Conservation (phyloP, 1,140 invertebrate species). For the Drosophila nigrodunni region DNA sequence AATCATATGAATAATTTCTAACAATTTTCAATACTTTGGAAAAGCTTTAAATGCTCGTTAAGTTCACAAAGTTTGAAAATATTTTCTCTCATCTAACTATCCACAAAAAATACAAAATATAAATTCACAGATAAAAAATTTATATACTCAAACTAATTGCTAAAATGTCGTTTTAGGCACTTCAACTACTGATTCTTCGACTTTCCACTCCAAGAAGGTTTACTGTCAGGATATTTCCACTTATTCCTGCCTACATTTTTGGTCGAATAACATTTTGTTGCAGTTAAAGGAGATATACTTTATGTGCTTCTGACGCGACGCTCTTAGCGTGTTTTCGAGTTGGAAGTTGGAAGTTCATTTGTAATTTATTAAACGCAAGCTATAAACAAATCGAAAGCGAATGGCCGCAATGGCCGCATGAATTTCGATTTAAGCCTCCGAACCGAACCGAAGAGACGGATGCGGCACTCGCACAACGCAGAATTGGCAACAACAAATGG, state of each 20-base stretch:
- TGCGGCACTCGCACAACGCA: not conserved
- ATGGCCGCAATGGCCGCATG: constrained; percentile 64
- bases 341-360: constrained; percentile 60
- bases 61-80: too few species aligned
- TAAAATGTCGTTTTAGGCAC: too few species aligned
- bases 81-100: too few species aligned
- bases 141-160: too few species aligned
- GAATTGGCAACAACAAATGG: not conserved
- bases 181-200: too few species aligned
- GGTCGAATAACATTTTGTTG: not conserved
- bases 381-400: constrained; percentile 80
- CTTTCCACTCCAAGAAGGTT: not conserved
- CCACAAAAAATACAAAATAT: too few species aligned
- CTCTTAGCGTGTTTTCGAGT: constrained; percentile 4
- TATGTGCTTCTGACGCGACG: not conserved
- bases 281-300: constrained; percentile 3
- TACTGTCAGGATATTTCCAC: not conserved
- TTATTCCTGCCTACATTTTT: too few species aligned
- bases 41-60: too few species aligned
- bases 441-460: constrained; percentile 4
- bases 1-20: too few species aligned
- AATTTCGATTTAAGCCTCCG: constrained; percentile 70
- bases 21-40: too few species aligned
- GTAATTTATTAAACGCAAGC: constrained; percentile 75
- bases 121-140: too few species aligned